Base-by-base conservation (phyloP, 2,888 invertebrate genomes). In the Endomychus coccineus region DNA sequence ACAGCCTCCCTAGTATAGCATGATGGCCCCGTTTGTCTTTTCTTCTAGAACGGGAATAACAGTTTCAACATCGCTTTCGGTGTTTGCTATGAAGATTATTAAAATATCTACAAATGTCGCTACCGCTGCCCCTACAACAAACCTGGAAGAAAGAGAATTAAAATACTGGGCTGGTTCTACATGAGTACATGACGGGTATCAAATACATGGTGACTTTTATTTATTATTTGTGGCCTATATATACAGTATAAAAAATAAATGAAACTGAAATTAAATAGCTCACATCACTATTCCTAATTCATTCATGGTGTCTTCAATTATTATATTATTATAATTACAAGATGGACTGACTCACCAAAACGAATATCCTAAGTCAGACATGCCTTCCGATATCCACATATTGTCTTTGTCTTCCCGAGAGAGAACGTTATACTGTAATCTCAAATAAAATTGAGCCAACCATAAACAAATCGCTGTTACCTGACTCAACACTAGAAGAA, bases 301-400 rank as follows among this genome's bases (percentile, higher is more conserved):
- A n/a, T n/a, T n/a, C n/a, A n/a, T n/a, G n/a, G n/a, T n/a, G n/a
- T n/a, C n/a, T n/a, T n/a, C n/a, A n/a, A n/a, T n/a, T n/a, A n/a
- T n/a, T n/a, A n/a, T n/a, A n/a, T n/a, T n/a, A n/a, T n/a, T n/a
- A n/a, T n/a, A n/a, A n/a, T n/a, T n/a, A n/a, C n/a, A n/a, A n/a
- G n/a, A n/a, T n/a, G n/a, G n/a, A n/a, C n/a, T 16, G 16, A 46
- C 61, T 67, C 58, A 83, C 83, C 88, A 94, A 64, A 90, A 94
- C 3, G 92, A 92, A 52, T 84, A 80, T 32, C 90, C 91, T 23
- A 91, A 71, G 49, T 80, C 79, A 0, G 90, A 85, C 57, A 80
- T 77, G 31, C 81, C 83, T 47, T 82, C 80, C 1, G 90, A 87
- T 16, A 81, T 78, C 89, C 92, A 94, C 53, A 80, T 77, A 50